phyloP scores from a whole-genome alignment of 2,113 vertebrate species.

The Mirza zaza region DNA sequence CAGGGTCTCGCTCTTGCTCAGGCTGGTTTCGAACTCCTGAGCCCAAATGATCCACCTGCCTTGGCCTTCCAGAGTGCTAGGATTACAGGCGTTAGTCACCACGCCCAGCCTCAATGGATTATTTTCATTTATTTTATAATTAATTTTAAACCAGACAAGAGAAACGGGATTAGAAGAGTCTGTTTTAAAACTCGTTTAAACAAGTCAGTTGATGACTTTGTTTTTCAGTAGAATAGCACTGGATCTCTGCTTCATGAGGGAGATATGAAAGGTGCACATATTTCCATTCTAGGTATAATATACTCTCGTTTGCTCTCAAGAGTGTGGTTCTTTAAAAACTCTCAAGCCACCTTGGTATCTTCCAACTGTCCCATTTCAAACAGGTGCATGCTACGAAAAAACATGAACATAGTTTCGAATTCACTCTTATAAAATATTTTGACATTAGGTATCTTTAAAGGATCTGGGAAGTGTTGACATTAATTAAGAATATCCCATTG shows the following conservation, averaged over 20 bases:
- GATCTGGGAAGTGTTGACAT: conserved; percentile 26
- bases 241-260: neutral
- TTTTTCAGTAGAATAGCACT: neutral
- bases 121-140: conserved; percentile 32
- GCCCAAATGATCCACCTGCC: no score
- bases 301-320: neutral
- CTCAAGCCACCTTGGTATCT: conserved; percentile 13
- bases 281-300: neutral
- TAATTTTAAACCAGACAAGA: conserved; percentile 58
- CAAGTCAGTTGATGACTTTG: conserved; percentile 35
- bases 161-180: neutral
- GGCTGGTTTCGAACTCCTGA: no score
- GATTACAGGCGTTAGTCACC: no score
- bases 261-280: neutral
- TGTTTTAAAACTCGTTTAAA: conserved; percentile 26
- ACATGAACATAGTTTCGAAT: conserved; percentile 53
- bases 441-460: conserved; percentile 16
- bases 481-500: conserved; percentile 39
- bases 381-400: conserved; percentile 54
- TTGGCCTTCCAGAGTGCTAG: no score
- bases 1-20: no score
- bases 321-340: conserved; percentile 36
- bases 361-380: conserved; percentile 52
- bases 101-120: no score
- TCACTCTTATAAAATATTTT: conserved; percentile 55